phyloP scores from a whole-genome alignment of 2,888 invertebrate genomes.

The Pterobdella sp. region DNA sequence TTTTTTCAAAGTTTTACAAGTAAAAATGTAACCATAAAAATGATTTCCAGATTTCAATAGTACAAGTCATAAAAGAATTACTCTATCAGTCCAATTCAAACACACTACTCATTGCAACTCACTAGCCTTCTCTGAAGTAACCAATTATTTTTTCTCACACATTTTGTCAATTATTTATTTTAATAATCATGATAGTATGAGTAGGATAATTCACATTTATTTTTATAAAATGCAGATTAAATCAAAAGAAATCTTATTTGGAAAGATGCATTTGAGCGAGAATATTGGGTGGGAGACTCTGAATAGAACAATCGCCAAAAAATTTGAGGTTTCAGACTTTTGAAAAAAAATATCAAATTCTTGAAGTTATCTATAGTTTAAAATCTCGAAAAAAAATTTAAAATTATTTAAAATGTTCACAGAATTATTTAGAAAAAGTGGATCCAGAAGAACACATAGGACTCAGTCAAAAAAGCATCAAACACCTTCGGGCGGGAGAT shows the following conservation, averaged over 20 bases:
- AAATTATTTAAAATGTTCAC: not conserved
- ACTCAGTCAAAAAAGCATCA: constrained; percentile 19
- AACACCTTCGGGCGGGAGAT: constrained; percentile 13
- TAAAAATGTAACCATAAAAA: not conserved
- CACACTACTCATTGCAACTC: constrained; percentile 18
- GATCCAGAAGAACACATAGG: constrained; percentile 22
- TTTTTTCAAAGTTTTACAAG: not conserved
- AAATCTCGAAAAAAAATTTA: not conserved
- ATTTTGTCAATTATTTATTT: not conserved
- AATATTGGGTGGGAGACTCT: constrained; percentile 28
- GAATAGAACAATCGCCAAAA: constrained; percentile 11
- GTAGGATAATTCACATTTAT: not conserved
- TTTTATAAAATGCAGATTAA: constrained; percentile 10
- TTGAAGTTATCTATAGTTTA: not conserved
- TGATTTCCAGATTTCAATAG: not conserved
- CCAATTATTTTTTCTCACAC: not conserved
- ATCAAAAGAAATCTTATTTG: constrained; percentile 24
- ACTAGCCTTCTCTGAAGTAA: constrained; percentile 7
- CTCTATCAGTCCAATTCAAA: constrained; percentile 9
- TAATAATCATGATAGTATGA: not conserved
- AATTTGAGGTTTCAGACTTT: constrained; percentile 15
- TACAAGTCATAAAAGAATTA: constrained; percentile 14
- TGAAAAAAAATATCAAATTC: not conserved
- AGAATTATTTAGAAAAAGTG: constrained; percentile 17
- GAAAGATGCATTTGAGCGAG: constrained; percentile 24